phyloP scores from a whole-genome alignment of 2,888 invertebrate species.

The Tholera decimalis region DNA sequence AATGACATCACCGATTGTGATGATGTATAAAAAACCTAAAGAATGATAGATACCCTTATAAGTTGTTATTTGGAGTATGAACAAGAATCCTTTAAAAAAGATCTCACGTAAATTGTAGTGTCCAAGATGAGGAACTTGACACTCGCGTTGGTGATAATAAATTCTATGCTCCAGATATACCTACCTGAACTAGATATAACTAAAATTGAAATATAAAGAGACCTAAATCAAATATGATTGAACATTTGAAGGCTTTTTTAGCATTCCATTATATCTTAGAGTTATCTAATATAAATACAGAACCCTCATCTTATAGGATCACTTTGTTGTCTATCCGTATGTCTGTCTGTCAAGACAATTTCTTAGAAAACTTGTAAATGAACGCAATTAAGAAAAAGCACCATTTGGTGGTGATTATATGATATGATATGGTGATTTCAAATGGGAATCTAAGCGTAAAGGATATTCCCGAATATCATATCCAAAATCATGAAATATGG shows the following conservation, averaged over 20 bases:
- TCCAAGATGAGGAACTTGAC: slow-evolving; percentile 62
- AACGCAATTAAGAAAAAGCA: too few species aligned
- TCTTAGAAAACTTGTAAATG: too few species aligned
- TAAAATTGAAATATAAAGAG: not conserved
- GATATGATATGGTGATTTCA: too few species aligned
- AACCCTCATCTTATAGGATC: not conserved
- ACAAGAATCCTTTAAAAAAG: slow-evolving; percentile 65
- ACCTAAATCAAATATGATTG: not conserved
- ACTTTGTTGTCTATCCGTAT: not conserved
- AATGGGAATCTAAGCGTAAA: too few species aligned
- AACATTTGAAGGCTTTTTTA: not conserved
- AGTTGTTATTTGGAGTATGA: slow-evolving; percentile 62
- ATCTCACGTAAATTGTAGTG: slow-evolving; percentile 77
- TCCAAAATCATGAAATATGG: too few species aligned
- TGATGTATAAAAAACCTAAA: too few species aligned
- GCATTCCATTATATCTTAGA: not conserved
- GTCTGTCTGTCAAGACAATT: not conserved
- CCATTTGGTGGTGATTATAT: too few species aligned
- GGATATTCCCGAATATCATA: too few species aligned
- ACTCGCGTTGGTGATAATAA: slow-evolving; percentile 45
- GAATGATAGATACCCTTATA: too few species aligned
- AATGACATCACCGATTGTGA: too few species aligned
- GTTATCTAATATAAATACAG: not conserved
- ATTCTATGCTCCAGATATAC: slow-evolving; percentile 24
- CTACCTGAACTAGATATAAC: not conserved